phyloP scores from a whole-genome alignment of 2,113 vertebrate species.

The Arizona elegans region DNA sequence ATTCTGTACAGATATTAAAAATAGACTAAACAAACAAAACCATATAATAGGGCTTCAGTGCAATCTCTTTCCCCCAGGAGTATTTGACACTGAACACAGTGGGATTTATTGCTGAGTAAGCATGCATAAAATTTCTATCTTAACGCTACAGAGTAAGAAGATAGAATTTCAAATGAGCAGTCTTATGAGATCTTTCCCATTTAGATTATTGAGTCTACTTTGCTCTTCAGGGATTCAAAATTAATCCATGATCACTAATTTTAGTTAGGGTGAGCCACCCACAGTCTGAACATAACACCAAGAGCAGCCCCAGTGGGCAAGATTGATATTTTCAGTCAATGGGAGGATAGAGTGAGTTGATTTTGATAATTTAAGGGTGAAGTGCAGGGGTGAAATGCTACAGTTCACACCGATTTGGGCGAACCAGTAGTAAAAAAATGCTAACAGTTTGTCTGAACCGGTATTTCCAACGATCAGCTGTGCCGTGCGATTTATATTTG shows the following conservation, averaged over 20 bases:
- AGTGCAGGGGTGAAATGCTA: background rate
- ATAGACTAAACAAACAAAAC: background rate
- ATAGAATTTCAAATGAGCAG: background rate
- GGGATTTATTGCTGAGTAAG: background rate
- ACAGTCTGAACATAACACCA: background rate
- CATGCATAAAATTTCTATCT: background rate
- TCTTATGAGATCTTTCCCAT: background rate
- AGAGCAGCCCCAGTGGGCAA: background rate
- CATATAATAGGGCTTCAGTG: background rate
- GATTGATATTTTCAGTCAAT: background rate
- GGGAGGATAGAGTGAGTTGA: background rate
- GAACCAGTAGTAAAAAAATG: too few species aligned
- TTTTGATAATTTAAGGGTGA: background rate
- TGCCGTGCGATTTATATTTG: too few species aligned
- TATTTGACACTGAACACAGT: background rate
- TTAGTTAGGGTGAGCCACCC: background rate
- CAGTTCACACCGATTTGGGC: too few species aligned
- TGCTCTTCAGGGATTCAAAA: accelerated
- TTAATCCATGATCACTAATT: accelerated
- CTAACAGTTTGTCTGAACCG: too few species aligned
- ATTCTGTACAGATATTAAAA: background rate
- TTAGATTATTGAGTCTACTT: background rate
- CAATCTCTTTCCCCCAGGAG: background rate
- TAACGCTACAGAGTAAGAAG: background rate
- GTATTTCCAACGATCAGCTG: too few species aligned